Conservation (phyloP, 2,113 vertebrate genomes). For the Cryptotis parvus region DNA sequence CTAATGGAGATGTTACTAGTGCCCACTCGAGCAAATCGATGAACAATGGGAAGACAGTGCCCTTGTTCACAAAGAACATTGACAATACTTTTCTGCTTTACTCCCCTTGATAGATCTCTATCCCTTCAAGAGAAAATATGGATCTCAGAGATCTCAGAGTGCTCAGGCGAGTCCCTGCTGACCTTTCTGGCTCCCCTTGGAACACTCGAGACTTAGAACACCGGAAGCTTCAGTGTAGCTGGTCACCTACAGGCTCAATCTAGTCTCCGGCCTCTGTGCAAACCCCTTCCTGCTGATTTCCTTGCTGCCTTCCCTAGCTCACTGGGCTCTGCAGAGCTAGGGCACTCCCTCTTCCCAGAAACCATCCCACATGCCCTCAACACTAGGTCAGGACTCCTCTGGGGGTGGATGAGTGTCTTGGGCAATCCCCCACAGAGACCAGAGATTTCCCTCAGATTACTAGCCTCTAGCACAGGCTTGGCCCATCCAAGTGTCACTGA, state of each 20-base stretch:
- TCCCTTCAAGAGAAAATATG: neutral
- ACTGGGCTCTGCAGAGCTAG: neutral
- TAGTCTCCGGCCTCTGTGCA: neutral
- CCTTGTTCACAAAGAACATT: neutral
- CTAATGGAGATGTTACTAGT: no score
- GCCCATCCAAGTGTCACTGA: neutral
- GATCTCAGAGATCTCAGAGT: neutral
- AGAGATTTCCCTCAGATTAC: neutral
- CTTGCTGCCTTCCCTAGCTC: neutral
- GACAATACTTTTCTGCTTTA: neutral
- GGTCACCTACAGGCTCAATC: neutral
- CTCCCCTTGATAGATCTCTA: neutral
- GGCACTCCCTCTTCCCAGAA: neutral
- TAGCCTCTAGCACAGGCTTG: neutral
- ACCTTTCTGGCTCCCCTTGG: neutral
- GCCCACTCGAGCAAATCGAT: no score
- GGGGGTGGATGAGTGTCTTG: neutral
- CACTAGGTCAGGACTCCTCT: neutral
- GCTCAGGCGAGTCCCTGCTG: no score
- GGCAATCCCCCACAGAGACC: neutral
- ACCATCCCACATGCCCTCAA: neutral
- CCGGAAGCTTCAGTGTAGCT: neutral
- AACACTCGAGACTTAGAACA: neutral
- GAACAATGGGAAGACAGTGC: neutral
- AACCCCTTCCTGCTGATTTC: neutral